Percentiles rank a stretch among this genome's conserved stretches.
Conservation (phyloP, 2,113 vertebrate genomes). For the Trinectes maculatus region DNA sequence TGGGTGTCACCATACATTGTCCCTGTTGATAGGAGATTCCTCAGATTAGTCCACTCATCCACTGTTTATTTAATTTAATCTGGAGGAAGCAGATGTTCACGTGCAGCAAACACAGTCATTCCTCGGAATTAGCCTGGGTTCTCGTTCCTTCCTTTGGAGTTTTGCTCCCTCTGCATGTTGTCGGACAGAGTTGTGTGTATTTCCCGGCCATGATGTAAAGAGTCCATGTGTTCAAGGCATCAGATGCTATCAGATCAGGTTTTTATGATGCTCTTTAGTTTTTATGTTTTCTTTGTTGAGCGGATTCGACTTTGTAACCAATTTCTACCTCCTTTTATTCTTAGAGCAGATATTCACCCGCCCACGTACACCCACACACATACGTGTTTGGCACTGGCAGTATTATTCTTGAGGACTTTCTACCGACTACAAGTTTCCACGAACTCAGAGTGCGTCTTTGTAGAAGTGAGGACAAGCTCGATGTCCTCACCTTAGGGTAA, state of each 20-base stretch:
- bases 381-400: conserved; percentile 11
- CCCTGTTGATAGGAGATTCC: conserved; percentile 33
- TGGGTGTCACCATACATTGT: conserved; percentile 12
- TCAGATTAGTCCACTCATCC: conserved; percentile 50
- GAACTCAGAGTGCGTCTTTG: conserved; percentile 4
- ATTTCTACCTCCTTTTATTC: conserved; percentile 33
- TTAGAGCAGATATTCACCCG: conserved; percentile 17
- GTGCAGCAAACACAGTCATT: conserved; percentile 45
- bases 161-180: conserved; percentile 32
- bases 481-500: background rate
- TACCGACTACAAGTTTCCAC: background rate
- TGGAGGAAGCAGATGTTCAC: conserved; percentile 69
- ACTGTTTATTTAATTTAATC: conserved; percentile 62
- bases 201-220: background rate
- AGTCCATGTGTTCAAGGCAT: conserved; percentile 5
- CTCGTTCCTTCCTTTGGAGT: conserved; percentile 16
- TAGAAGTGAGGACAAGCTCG: conserved; percentile 7
- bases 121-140: conserved; percentile 42
- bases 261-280: conserved; percentile 3
- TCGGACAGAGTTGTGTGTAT: background rate
- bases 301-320: conserved; percentile 2
- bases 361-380: background rate
- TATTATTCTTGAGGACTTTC: conserved; percentile 14
- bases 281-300: conserved; percentile 5
- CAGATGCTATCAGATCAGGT: background rate